Percentiles rank a stretch among this genome's conserved stretches.
Conservation (phyloP, 2,888 invertebrate genomes). For the Pilophorus perplexus region DNA sequence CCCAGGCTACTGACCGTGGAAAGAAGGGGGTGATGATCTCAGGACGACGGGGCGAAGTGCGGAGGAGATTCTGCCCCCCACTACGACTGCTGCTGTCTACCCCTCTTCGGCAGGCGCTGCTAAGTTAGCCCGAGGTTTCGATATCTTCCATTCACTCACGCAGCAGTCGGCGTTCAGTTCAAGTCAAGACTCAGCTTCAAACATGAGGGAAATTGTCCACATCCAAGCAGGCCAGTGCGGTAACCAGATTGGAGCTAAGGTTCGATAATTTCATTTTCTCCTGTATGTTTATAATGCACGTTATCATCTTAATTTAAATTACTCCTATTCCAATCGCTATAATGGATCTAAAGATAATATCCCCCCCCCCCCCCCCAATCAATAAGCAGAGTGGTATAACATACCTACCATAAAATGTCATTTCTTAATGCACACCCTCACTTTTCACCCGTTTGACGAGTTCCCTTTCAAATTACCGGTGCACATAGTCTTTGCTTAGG, state of each 20-base stretch:
- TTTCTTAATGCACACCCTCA: too few species aligned
- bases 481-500: too few species aligned
- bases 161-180: constrained; percentile 14
- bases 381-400: too few species aligned
- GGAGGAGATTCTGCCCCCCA: too few species aligned
- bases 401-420: too few species aligned
- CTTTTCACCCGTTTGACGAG: too few species aligned
- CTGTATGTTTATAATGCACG: too few species aligned
- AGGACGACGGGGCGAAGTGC: too few species aligned
- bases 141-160: constrained; percentile 21
- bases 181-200: not conserved
- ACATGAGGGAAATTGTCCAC: constrained; percentile 89
- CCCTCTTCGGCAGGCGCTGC: not conserved
- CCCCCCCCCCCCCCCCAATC: not conserved
- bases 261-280: constrained; percentile 54
- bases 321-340: not conserved
- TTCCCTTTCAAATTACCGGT: too few species aligned
- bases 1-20: too few species aligned
- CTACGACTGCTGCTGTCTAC: too few species aligned
- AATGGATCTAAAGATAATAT: not conserved
- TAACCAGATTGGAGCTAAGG: constrained; percentile 91
- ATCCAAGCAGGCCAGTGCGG: constrained; percentile 88
- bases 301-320: not conserved
- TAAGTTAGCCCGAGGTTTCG: constrained; percentile 18
- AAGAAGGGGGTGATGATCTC: too few species aligned